Conservation (phyloP, 2,113 vertebrate species). For the Poecilia latipinna region DNA sequence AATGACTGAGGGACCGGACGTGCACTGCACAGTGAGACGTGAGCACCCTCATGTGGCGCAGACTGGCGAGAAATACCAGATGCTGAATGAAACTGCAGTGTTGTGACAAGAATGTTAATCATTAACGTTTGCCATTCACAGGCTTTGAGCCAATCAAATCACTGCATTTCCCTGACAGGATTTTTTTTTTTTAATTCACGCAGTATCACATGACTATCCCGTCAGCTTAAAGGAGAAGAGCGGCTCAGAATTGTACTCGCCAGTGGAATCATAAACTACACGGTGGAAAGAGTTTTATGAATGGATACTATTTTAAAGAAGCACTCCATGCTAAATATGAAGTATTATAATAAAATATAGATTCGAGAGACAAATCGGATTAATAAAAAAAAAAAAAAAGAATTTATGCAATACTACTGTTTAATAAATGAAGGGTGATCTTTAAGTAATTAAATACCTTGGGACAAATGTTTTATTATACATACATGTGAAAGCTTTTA, state of each 20-base stretch:
- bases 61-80: not conserved
- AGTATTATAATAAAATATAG: constrained; percentile 18
- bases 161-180: constrained; percentile 31
- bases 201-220: constrained; percentile 39
- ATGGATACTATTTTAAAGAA: constrained; percentile 49
- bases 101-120: constrained; percentile 72
- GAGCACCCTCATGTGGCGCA: constrained; percentile 52
- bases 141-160: constrained; percentile 62
- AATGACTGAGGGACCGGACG: constrained; percentile 1
- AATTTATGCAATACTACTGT: constrained; percentile 37
- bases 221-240: constrained; percentile 47
- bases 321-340: constrained; percentile 39
- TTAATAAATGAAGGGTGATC: constrained; percentile 49
- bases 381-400: not conserved
- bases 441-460: constrained; percentile 50
- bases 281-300: constrained; percentile 37
- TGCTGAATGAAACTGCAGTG: constrained; percentile 68
- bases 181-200: constrained; percentile 3
- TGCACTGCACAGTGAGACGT: not conserved
- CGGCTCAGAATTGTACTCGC: constrained; percentile 19
- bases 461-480: constrained; percentile 25
- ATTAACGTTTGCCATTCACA: constrained; percentile 62
- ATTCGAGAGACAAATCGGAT: not conserved
- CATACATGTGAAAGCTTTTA: constrained; percentile 59
- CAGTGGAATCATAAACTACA: constrained; percentile 9